Conservation (phyloP, 2,113 vertebrate species). For the Anolis carolinensis region DNA sequence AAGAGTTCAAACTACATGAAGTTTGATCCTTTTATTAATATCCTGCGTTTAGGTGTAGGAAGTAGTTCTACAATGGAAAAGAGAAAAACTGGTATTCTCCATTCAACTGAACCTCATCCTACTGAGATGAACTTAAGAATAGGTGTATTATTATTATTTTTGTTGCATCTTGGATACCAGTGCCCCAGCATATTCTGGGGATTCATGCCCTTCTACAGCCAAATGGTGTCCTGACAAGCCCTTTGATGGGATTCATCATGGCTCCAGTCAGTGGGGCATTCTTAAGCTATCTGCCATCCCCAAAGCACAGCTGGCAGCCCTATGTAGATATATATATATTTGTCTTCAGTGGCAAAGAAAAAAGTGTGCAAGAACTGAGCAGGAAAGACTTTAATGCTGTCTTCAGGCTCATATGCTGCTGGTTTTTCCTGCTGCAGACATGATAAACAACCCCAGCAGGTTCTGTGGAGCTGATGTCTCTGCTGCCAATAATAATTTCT, state of each 20-base stretch:
- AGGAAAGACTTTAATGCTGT: background rate
- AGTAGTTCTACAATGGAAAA: background rate
- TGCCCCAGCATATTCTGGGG: background rate
- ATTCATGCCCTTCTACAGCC: background rate
- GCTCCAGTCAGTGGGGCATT: background rate
- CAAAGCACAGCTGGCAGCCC: background rate
- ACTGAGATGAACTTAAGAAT: background rate
- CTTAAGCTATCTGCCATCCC: background rate
- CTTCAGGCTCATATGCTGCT: conserved; percentile 27
- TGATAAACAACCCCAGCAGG: conserved; percentile 32
- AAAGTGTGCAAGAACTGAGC: conserved; percentile 1
- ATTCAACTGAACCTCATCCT: background rate
- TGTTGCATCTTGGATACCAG: background rate
- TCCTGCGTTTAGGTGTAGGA: background rate
- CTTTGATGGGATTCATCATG: background rate
- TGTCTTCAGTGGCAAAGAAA: background rate
- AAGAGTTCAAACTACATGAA: background rate
- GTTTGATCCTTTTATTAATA: background rate
- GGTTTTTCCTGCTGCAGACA: conserved; percentile 32
- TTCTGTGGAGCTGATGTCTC: conserved; percentile 20
- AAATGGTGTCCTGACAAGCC: background rate
- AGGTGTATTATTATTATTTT: background rate
- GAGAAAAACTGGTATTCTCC: background rate
- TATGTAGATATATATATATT: background rate
- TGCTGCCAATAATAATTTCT: conserved; percentile 4